Conservation (phyloP, 2,113 vertebrate genomes). For the Neoarius graeffei region DNA sequence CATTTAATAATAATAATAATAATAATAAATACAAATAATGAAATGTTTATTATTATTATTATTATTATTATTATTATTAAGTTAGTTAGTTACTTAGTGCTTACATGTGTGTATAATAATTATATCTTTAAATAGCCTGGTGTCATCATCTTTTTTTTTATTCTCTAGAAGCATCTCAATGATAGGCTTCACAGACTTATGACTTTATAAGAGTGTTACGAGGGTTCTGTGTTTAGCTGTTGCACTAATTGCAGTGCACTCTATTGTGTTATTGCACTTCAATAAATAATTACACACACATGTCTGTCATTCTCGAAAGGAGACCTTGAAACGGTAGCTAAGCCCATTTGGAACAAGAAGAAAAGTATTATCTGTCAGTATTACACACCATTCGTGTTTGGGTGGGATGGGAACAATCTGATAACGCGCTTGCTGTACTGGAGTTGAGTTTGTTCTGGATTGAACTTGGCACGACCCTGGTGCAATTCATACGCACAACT, state of each 20-base stretch:
- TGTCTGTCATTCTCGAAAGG: not conserved
- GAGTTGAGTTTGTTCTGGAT: conserved; percentile 38
- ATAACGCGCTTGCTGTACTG: not conserved
- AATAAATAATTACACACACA: conserved; percentile 30
- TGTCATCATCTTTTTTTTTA: not conserved
- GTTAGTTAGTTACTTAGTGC: not conserved
- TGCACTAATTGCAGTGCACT: conserved; percentile 14
- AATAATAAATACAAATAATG: too few relatives aligned
- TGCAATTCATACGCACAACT: conserved; percentile 22
- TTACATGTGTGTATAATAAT: conserved; percentile 14
- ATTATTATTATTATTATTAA: too few relatives aligned
- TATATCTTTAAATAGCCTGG: not conserved
- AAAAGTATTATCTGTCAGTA: not conserved
- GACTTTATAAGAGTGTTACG: not conserved
- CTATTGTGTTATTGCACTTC: not conserved
- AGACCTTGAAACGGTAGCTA: not conserved
- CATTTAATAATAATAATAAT: too few relatives aligned
- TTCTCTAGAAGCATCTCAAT: not conserved
- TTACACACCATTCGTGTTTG: not conserved
- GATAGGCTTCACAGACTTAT: conserved; percentile 6
- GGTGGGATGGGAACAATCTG: conserved; percentile 21
- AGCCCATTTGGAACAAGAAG: not conserved
- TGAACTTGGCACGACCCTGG: conserved; percentile 43
- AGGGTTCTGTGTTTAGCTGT: conserved; percentile 1
- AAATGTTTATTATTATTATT: too few relatives aligned